Base-by-base conservation (phyloP, 2,113 vertebrate genomes). In the Platichthys flesus region DNA sequence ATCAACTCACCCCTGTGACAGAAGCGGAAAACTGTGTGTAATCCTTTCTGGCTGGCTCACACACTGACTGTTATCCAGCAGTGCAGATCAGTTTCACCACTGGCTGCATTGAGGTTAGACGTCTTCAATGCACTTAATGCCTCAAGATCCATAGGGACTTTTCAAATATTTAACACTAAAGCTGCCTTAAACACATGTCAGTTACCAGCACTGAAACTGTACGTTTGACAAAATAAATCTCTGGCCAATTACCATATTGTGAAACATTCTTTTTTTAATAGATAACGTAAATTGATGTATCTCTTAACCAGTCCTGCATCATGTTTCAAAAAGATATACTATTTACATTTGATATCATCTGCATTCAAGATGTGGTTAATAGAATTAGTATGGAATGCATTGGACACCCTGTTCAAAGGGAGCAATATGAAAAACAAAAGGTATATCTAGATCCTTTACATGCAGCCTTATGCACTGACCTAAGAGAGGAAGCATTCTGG, bases 321-420 rank as follows among this genome's bases (percentile, higher is more conserved):
- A 56, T 40, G 10, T 64, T 75, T 40, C 23, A 58, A 79, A 62
- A 57, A 31, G 8, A 57, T 68, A 76, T 9, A 16, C 23, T 61
- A 37, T 75, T 84, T 82, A 61, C 26, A 56, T 86, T 79, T 74
- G 67, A 52, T 2, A 73, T 73, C 57, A 72, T 88, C 69, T 84
- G 87, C 26, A 49, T 56, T 88, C 84, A 88, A 84, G 68, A 72
- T 90, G 87, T 75, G 45, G 37, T 47, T 82, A 76, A 83, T 75
- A 9, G 5, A 71, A 75, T 84, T 67, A 75, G 67, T 5, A 15
- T 2, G 54, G 71, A 79, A 81, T 81, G 78, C 21, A 52, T 62
- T 1, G 35, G 45, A 78, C 67, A 82, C 51, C 71, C 65, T 45
- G 18, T 12, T 49, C 64, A 63, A 4, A 12, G 51, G 66, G 55